phyloP scores from a whole-genome alignment of 2,113 vertebrate species.

The Corydoras maculifer region DNA sequence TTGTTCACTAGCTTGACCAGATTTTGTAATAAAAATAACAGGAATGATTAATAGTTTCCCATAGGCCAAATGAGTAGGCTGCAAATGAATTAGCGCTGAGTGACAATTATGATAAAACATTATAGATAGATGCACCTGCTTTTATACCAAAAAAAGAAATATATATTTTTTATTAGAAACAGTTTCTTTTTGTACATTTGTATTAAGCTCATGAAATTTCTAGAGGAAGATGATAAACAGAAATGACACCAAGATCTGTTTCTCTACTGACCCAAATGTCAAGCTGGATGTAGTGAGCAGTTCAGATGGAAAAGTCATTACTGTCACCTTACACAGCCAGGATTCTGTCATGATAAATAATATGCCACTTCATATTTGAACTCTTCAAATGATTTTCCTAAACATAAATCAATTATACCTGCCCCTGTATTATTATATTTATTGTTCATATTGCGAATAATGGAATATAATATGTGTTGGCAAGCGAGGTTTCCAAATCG shows the following conservation, averaged over 20 bases:
- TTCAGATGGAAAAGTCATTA: slow-evolving; percentile 52
- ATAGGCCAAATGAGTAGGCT: not conserved
- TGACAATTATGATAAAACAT: not conserved
- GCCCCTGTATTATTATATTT: too few relatives aligned
- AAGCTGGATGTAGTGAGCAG: slow-evolving; percentile 33
- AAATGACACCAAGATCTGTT: slow-evolving; percentile 23
- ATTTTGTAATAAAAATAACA: too few relatives aligned
- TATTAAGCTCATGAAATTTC: not conserved
- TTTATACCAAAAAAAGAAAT: not conserved
- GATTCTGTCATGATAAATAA: slow-evolving; percentile 28
- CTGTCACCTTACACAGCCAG: slow-evolving; percentile 43
- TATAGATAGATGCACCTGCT: not conserved
- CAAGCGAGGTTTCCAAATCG: too few relatives aligned
- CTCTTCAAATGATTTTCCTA: slow-evolving; percentile 7
- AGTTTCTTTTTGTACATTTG: not conserved
- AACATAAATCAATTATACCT: not conserved
- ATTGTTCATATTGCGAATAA: too few relatives aligned
- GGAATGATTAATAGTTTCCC: not conserved
- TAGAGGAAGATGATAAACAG: not conserved
- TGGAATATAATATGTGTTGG: too few relatives aligned
- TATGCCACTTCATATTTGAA: slow-evolving; percentile 4
- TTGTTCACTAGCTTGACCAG: too few relatives aligned
- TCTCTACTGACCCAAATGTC: slow-evolving; percentile 29
- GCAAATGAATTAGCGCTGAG: not conserved
- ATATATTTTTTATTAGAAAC: not conserved